Conservation (phyloP, 1,140 invertebrate genomes). For the Vanessa tameamea region DNA sequence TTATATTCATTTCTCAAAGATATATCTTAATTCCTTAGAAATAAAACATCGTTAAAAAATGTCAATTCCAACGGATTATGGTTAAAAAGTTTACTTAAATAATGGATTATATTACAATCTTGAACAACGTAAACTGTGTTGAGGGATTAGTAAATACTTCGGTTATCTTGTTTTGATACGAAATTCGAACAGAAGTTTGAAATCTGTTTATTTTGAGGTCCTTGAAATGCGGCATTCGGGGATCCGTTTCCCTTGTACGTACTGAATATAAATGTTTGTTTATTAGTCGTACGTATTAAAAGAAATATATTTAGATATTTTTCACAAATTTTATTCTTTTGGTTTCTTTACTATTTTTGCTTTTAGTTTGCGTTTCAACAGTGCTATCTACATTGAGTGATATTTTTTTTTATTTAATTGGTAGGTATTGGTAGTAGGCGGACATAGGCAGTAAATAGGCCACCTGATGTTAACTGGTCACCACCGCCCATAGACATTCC, state of each 20-base stretch:
- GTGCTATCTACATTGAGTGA: no score
- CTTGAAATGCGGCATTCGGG: background rate
- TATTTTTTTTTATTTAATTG: no score
- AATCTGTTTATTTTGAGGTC: conserved; percentile 4
- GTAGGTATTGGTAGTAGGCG: no score
- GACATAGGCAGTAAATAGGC: no score
- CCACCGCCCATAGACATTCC: no score
- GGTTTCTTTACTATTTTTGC: background rate
- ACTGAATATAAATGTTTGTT: background rate
- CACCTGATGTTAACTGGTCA: no score
- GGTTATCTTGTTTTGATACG: conserved; percentile 12
- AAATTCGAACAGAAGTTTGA: conserved; percentile 6
- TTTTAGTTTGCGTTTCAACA: background rate
- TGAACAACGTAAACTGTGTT: conserved; percentile 15
- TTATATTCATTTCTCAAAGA: no score
- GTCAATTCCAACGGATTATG: background rate
- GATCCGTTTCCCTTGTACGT: background rate
- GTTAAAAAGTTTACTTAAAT: conserved; percentile 16
- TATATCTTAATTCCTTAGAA: background rate
- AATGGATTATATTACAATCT: conserved; percentile 21
- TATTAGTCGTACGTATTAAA: background rate
- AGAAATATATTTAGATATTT: background rate
- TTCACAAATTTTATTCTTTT: background rate
- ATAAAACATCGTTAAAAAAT: background rate
- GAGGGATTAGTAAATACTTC: conserved; percentile 18